Percentiles rank a stretch among this genome's conserved stretches.
Conservation (phyloP, 1,140 invertebrate species). For the Neodiprion lecontei region DNA sequence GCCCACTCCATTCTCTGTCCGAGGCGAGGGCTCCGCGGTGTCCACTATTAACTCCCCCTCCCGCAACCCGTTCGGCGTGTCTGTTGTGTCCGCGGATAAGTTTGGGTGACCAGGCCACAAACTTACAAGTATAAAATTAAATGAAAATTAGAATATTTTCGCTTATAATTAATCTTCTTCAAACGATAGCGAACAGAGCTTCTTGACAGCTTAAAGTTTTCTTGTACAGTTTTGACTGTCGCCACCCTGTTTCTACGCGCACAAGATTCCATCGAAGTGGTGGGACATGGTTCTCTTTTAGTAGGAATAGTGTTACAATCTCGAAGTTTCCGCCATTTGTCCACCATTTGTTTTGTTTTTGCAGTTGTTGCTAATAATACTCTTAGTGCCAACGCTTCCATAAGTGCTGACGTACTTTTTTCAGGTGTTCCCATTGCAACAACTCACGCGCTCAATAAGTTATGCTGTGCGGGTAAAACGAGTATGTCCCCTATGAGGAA, state of each 20-base stretch:
- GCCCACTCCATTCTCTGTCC: too few relatives aligned
- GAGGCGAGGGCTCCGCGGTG: too few relatives aligned
- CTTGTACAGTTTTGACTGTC: too few relatives aligned
- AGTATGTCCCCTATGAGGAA: slow-evolving; percentile 23
- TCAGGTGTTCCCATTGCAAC: slow-evolving; percentile 32
- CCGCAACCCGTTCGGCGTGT: too few relatives aligned
- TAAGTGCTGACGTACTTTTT: slow-evolving; percentile 35
- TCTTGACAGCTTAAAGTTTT: too few relatives aligned
- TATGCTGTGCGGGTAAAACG: slow-evolving; percentile 20
- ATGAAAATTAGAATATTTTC: too few relatives aligned
- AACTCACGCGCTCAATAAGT: slow-evolving; percentile 24
- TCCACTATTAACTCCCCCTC: too few relatives aligned
- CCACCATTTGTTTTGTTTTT: slow-evolving; percentile 33
- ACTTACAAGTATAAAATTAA: too few relatives aligned
- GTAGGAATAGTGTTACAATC: slow-evolving; percentile 21
- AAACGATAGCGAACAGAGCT: too few relatives aligned
- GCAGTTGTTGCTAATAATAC: slow-evolving; percentile 33
- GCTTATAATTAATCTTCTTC: too few relatives aligned
- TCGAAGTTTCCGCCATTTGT: slow-evolving; percentile 10
- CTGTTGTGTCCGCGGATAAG: too few relatives aligned
- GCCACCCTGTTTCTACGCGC: slow-evolving; percentile 19
- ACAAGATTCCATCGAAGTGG: slow-evolving; percentile 29
- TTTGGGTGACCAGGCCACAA: too few relatives aligned
- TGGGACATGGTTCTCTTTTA: slow-evolving; percentile 30
- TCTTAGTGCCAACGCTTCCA: slow-evolving; percentile 38